A percentile compares a stretch with the other conserved stretches of the same genome.
These are phyloP conservation scores for Macrophya annulata DNA, from an alignment of 2,888 invertebrate genomes.

Conservation along the genomic window DNA sequence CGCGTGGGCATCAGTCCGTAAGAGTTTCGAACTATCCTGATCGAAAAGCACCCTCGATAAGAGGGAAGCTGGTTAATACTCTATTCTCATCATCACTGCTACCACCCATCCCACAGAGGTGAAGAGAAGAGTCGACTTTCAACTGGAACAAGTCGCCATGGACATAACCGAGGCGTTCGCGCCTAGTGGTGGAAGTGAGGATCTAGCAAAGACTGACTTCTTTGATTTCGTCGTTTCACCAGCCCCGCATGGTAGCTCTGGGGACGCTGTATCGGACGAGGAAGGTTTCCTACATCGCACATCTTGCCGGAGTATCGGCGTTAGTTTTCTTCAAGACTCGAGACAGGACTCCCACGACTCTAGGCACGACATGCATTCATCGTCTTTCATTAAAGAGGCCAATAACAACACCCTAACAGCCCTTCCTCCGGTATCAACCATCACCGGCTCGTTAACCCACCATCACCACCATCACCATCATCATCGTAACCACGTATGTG, in stretches of 20 bases:
- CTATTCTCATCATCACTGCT: not conserved
- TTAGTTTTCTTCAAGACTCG: conserved; percentile 67
- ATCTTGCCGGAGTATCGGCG: conserved; percentile 70
- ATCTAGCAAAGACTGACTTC: conserved; percentile 93
- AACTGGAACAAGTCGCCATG: conserved; percentile 79
- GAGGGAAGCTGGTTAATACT: not conserved
- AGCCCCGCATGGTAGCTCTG: conserved; percentile 72
- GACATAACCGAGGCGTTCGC: conserved; percentile 91
- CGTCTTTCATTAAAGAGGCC: conserved; percentile 79
- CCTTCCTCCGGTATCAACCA: conserved; percentile 76
- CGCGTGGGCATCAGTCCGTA: not conserved
- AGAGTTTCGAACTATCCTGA: conserved; percentile 25
- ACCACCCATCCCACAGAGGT: not conserved
- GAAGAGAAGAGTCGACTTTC: not conserved
- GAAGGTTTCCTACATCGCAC: conserved; percentile 81
- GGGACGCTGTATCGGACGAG: conserved; percentile 85
- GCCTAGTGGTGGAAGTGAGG: conserved; percentile 82
- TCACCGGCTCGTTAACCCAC: conserved; percentile 76
- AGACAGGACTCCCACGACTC: conserved; percentile 70
- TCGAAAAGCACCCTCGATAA: not conserved
- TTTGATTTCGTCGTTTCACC: conserved; percentile 94
- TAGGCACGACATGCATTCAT: conserved; percentile 67
- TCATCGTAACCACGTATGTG: conserved; percentile 63
- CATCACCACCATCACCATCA: conserved; percentile 70
- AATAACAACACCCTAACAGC: conserved; percentile 84